Conservation (phyloP, 1,140 invertebrate genomes). For the Brachionus calyciflorus region DNA sequence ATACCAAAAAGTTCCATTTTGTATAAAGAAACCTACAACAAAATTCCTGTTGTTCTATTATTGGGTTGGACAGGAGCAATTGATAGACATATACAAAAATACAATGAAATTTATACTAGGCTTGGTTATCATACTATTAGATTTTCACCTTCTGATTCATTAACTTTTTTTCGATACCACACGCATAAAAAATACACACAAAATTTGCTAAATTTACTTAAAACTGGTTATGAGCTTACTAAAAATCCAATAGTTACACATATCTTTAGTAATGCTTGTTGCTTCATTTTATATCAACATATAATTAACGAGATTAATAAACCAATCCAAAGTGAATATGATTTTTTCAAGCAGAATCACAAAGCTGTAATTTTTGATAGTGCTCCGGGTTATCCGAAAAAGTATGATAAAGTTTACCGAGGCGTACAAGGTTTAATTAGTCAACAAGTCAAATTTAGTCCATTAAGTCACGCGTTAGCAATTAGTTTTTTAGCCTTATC, state of each 20-base stretch:
- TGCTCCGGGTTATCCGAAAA: neutral
- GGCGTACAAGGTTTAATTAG: slow-evolving; percentile 4
- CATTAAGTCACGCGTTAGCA: neutral
- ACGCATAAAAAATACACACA: slow-evolving; percentile 8
- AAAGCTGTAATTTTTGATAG: slow-evolving; percentile 33
- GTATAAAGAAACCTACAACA: neutral
- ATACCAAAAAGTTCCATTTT: neutral
- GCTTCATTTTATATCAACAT: slow-evolving; percentile 35
- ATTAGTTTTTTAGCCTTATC: neutral
- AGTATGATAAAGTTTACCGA: neutral
- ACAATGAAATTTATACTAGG: neutral
- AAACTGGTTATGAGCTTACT: neutral
- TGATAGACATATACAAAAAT: slow-evolving; percentile 29
- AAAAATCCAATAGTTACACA: neutral
- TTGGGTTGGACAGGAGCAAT: slow-evolving; percentile 15
- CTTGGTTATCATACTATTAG: slow-evolving; percentile 34
- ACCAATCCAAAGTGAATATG: neutral
- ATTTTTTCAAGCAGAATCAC: slow-evolving; percentile 16
- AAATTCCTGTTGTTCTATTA: slow-evolving; percentile 27
- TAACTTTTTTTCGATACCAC: slow-evolving; percentile 14
- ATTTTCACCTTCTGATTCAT: slow-evolving; percentile 35
- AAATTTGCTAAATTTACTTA: slow-evolving; percentile 1
- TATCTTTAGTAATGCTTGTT: slow-evolving; percentile 31
- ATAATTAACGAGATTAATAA: slow-evolving; percentile 11
- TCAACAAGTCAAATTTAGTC: neutral